phyloP scores from a whole-genome alignment of 2,797 vertebrate species.

The Sebastes itinus region DNA sequence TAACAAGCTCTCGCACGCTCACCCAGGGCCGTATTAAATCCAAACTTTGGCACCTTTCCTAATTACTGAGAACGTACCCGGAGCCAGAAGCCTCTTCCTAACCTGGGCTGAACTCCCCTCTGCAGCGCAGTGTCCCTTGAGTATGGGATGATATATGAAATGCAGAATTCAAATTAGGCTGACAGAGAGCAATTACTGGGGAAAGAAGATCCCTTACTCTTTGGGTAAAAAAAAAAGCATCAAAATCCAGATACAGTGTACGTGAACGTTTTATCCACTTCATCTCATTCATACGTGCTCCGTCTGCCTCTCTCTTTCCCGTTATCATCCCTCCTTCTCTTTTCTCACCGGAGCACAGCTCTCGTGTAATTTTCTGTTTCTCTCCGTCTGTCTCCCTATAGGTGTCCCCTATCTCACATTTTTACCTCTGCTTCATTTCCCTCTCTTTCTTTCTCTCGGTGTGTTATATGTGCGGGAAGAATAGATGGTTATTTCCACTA shows the following conservation, averaged over 20 bases:
- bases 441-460: slow-evolving; percentile 4
- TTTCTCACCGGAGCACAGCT: slow-evolving; percentile 28
- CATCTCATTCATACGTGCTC: slow-evolving; percentile 26
- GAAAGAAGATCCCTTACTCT: slow-evolving; percentile 62
- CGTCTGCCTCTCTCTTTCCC: slow-evolving; percentile 5
- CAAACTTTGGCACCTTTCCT: slow-evolving; percentile 82
- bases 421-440: not conserved
- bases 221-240: slow-evolving; percentile 39
- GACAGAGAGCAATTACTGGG: slow-evolving; percentile 76
- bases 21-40: slow-evolving; percentile 80
- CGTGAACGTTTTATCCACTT: slow-evolving; percentile 44
- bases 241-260: slow-evolving; percentile 52
- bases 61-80: slow-evolving; percentile 79
- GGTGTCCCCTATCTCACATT: slow-evolving; percentile 17
- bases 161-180: slow-evolving; percentile 80
- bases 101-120: slow-evolving; percentile 74
- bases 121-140: slow-evolving; percentile 66
- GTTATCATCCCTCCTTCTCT: slow-evolving; percentile 20
- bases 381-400: slow-evolving; percentile 18
- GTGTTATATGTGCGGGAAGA: slow-evolving; percentile 29
- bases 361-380: slow-evolving; percentile 41
- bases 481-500: slow-evolving; percentile 50
- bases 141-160: slow-evolving; percentile 80
- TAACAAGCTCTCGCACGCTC: slow-evolving; percentile 77
- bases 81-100: slow-evolving; percentile 72